These are phyloP conservation scores for Lysandra coridon DNA, from an alignment of 2,888 invertebrate genomes.

Conservation along the genomic window DNA sequence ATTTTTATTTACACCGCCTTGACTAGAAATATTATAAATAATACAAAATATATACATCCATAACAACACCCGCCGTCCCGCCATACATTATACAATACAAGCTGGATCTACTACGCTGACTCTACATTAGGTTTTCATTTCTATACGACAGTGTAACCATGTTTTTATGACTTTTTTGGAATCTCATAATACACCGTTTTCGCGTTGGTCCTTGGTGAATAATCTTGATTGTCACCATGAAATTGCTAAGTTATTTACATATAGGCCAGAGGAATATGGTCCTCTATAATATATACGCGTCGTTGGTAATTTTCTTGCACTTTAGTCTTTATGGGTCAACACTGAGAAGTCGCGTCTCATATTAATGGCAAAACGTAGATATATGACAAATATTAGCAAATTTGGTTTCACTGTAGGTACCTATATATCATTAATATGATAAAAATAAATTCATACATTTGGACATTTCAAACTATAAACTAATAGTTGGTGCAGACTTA, in stretches of 20 bases:
- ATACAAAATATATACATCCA: constrained; percentile 23
- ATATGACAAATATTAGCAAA: not conserved
- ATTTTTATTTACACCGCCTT: constrained; percentile 26
- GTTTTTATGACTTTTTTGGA: no score
- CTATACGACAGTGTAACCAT: no score
- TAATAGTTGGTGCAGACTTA: not conserved
- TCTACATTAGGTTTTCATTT: not conserved
- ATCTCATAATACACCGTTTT: no score
- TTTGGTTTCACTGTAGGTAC: not conserved
- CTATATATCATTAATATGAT: not conserved
- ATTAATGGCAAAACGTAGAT: no score
- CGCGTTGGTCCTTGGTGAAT: no score
- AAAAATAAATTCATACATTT: constrained; percentile 14
- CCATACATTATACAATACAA: not conserved
- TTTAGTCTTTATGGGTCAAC: no score
- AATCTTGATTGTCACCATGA: no score
- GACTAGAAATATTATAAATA: constrained; percentile 30
- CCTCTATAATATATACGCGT: no score
- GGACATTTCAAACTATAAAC: not conserved
- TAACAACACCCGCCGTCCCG: not conserved
- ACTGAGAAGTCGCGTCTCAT: no score
- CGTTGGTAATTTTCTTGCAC: no score
- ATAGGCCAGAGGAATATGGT: no score
- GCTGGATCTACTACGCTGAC: not conserved
- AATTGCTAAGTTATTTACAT: no score